Percentiles rank a stretch among this genome's conserved stretches.
Evolutionary conservation across 2,797 vertebrate genomes (phyloP).

Genomic region (Ctenosaura bakeri): DNA sequence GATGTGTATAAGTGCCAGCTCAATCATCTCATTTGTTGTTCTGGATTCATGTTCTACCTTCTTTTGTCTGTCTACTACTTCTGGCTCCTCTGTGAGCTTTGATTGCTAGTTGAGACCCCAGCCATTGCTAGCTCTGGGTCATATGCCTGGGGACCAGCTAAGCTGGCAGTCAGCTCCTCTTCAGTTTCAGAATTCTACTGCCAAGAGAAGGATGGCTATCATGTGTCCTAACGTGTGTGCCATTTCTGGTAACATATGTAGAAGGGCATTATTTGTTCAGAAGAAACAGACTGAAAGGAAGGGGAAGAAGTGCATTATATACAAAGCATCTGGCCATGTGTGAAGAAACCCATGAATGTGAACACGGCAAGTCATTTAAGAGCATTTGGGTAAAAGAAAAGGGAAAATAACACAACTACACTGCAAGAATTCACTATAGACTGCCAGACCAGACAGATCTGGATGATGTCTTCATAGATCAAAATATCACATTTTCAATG

Average conservation of each 20-base stretch:
- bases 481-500: neutral
- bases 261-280: neutral
- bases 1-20: neutral
- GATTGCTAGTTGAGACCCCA: neutral
- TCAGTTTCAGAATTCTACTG: neutral
- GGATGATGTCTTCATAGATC: neutral
- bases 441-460: too few relatives aligned
- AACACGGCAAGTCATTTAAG: neutral
- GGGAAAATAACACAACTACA: neutral
- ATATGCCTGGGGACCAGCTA: neutral
- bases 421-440: neutral
- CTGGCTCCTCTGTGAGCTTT: neutral
- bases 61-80: neutral
- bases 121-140: neutral
- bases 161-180: neutral
- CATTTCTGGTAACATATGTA: conserved; percentile 16
- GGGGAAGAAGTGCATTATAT: neutral
- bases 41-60: neutral
- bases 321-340: neutral
- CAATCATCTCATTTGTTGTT: neutral
- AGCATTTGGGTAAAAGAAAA: neutral
- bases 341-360: neutral
- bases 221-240: neutral
- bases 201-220: neutral
- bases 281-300: neutral